Evolutionary conservation across 2,797 vertebrate genomes (phyloP), one percentile per base, ranked within the genome.

Genomic region (Onychomys torridus): DNA sequence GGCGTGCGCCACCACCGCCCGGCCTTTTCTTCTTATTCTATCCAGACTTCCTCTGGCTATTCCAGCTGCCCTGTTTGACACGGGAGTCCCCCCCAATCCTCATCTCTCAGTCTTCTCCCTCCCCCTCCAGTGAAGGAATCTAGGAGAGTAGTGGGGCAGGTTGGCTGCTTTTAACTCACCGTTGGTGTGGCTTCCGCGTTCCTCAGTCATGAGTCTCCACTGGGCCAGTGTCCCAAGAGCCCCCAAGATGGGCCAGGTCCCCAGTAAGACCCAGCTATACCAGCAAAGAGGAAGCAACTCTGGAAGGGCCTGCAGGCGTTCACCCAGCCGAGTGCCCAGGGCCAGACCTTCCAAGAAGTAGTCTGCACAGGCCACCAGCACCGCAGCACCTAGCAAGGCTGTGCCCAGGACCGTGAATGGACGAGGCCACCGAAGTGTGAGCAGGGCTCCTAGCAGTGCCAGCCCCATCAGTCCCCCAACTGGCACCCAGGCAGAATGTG

Each of bases 191-290:
- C 98, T 75, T 96, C 96, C 99, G 98, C 98, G 98, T 93, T 99
- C 99, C 92, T 99, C 98, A 16, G 99, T 99, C 0, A 99, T 99
- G 97, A 99, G 97, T 97, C 99, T 99, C 99, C 99, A 99, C 97
- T 99, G 99, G 65, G 99, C 98, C 97, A 99, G 98, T 37, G 98
- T 97, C 87, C 99, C 99, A 93, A 99, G 98, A 49, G 99, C 69
- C 97, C 99, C 99, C 91, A 99, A 99, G 27, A 97, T 93, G 10
- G 99, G 99, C 99, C 99, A 99, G 96, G 99, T 98, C 4, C 98
- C 99, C 98, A 99, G 98, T 96, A 99, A 99, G 93, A 99, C 99
- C 99, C 99, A 99, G 98, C 99, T 99, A 98, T 99, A 99, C 99
- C 99, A 99, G 98, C 99, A 99, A 91, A 99, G 99, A 10, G 98